Evolutionary conservation across 2,888 invertebrate species (phyloP), one percentile per base, ranked within the genome.

Genomic region (Stenodema calcarata): DNA sequence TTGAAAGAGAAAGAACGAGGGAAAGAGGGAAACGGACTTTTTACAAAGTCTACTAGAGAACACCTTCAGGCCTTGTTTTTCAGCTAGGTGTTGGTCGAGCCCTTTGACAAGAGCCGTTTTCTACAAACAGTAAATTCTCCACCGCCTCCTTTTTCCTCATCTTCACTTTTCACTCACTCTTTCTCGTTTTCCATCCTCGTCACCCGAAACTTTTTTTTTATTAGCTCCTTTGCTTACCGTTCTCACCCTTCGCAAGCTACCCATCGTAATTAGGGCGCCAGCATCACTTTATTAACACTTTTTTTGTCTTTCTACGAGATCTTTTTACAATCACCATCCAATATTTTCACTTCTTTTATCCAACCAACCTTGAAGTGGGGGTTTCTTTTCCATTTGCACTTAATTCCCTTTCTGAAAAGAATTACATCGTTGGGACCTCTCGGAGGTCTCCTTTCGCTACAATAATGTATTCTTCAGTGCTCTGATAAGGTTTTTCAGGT

Each of bases 391-490:
- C 78, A 78, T 78, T 78, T 78, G 78, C 78, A 78, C 78, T 78
- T 78, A 78, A 78, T 78, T 78, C 78, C 78, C 78, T 78, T 78
- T 78, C 73, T 78, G 78, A 78, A 78, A 78, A 78, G 78, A 78
- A 78, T 78, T 78, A 78, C 47, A 78, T 44, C 78, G 78, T 44
- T 42, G 78, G 78, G 42, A 44, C 78, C 47, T 18, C 54, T 62
- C 62, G 23, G 62, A 62, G 78, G 78, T 41, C 41, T 44, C 78
- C 44, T 11, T 44, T 23, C 35, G n/a, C 41, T 44, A 78, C 42
- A 42, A 78, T 78, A 78, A 78, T 78, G 44, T 78, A 78, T 78
- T 78, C 78, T 42, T 44, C 42, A 78, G 44, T 27, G 30, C 78
- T 23, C 78, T 78, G 78, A 78, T 78, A 78, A 78, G 78, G 78